Conservation (phyloP, 1,140 invertebrate species). For the Oscheius sp. region DNA sequence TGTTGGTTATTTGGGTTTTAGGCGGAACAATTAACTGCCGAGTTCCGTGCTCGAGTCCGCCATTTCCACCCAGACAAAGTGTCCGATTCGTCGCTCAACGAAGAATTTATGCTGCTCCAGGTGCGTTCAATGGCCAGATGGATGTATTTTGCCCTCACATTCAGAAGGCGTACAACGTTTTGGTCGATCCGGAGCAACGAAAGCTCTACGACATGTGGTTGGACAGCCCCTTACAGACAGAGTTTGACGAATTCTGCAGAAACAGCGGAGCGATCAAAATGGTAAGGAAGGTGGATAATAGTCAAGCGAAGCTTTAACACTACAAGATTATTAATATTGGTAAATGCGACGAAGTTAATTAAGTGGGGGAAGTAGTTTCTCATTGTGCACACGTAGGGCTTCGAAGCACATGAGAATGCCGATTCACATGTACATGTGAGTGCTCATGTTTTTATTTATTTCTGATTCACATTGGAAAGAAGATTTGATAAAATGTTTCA, state of each 20-base stretch:
- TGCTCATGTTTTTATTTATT: too few relatives aligned
- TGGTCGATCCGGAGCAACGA: not conserved
- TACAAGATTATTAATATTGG: too few relatives aligned
- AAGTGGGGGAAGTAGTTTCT: too few relatives aligned
- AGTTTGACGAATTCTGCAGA: constrained; percentile 24
- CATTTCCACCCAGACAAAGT: constrained; percentile 27
- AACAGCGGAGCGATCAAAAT: constrained; percentile 16
- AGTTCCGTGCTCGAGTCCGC: constrained; percentile 18
- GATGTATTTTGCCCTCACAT: not conserved
- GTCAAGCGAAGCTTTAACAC: too few relatives aligned
- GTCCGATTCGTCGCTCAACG: not conserved
- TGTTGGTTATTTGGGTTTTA: not conserved
- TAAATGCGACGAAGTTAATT: too few relatives aligned
- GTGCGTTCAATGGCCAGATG: not conserved
- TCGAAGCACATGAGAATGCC: too few relatives aligned
- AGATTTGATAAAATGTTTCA: constrained; percentile 9
- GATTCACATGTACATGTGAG: too few relatives aligned
- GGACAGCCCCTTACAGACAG: constrained; percentile 9
- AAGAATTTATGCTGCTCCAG: constrained; percentile 15
- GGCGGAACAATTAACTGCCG: constrained; percentile 27
- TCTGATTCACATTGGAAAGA: too few relatives aligned
- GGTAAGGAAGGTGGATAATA: too few relatives aligned
- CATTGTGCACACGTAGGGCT: too few relatives aligned
- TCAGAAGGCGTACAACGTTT: constrained; percentile 28
- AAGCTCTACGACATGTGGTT: constrained; percentile 27